A percentile compares a stretch with the other conserved stretches of the same genome.
Conservation (phyloP, 2,888 invertebrate species). For the Oligia latruncula region DNA sequence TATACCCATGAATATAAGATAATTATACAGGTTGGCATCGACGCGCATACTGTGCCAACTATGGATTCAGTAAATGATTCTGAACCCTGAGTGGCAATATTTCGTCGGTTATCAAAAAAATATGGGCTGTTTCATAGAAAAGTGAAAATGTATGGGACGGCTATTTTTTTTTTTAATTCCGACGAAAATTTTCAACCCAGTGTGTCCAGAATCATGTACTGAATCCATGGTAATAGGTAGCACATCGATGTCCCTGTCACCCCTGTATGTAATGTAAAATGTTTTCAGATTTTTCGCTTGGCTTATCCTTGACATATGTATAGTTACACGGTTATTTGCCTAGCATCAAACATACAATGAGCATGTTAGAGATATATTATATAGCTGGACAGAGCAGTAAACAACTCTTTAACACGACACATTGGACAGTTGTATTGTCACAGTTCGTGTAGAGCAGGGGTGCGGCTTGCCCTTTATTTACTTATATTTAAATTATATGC, state of each 20-base stretch:
- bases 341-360: conserved; percentile 12
- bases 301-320: conserved; percentile 6
- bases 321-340: conserved; percentile 4
- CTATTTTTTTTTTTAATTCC: neutral
- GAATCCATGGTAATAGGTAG: neutral
- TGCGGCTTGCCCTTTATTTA: conserved; percentile 58
- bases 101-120: too few species aligned
- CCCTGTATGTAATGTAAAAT: neutral
- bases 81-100: neutral
- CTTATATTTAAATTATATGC: conserved; percentile 44
- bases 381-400: conserved; percentile 28
- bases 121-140: too few species aligned
- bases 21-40: neutral
- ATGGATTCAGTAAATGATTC: neutral
- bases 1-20: neutral
- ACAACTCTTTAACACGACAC: conserved; percentile 62
- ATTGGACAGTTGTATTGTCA: conserved; percentile 49
- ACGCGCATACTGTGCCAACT: neutral
- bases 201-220: neutral
- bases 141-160: too few species aligned
- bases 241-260: neutral
- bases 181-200: neutral
- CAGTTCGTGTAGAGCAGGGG: conserved; percentile 61
- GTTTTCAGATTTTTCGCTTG: neutral
- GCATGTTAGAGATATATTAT: conserved; percentile 11